phyloP scores from a whole-genome alignment of 2,797 vertebrate genomes.

The Lates japonicus region DNA sequence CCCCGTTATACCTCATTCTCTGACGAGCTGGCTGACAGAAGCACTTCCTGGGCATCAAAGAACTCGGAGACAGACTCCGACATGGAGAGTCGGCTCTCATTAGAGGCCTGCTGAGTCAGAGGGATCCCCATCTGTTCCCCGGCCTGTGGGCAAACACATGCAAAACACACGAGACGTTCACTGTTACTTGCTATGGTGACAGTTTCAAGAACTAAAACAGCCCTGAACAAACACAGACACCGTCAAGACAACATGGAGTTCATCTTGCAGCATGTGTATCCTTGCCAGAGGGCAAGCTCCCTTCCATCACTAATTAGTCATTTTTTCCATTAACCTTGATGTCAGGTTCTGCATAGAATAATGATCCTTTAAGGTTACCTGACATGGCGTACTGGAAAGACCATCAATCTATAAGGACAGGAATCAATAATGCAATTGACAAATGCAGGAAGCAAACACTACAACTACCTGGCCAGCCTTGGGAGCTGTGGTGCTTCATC shows the following conservation, averaged over 20 bases:
- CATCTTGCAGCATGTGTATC: constrained; percentile 52
- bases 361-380: constrained; percentile 64
- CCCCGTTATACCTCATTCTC: constrained; percentile 93
- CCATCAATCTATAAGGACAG: constrained; percentile 59
- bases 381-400: constrained; percentile 51
- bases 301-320: constrained; percentile 69
- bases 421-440: constrained; percentile 72
- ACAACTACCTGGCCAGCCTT: constrained; percentile 28
- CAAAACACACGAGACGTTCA: constrained; percentile 58
- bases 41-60: constrained; percentile 99
- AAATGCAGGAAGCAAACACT: constrained; percentile 61
- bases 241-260: constrained; percentile 40
- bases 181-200: constrained; percentile 33
- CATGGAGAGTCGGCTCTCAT: constrained; percentile 98
- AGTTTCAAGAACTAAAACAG: constrained; percentile 39
- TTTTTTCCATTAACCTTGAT: constrained; percentile 74
- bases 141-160: constrained; percentile 83
- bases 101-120: constrained; percentile 95
- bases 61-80: constrained; percentile 99
- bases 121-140: constrained; percentile 94
- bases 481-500: constrained; percentile 38
- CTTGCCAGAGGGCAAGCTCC: constrained; percentile 48
- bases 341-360: constrained; percentile 64
- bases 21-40: constrained; percentile 97
- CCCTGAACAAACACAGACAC: constrained; percentile 47